Conservation (phyloP, 2,797 vertebrate genomes). For the Acropternis orthonyx region DNA sequence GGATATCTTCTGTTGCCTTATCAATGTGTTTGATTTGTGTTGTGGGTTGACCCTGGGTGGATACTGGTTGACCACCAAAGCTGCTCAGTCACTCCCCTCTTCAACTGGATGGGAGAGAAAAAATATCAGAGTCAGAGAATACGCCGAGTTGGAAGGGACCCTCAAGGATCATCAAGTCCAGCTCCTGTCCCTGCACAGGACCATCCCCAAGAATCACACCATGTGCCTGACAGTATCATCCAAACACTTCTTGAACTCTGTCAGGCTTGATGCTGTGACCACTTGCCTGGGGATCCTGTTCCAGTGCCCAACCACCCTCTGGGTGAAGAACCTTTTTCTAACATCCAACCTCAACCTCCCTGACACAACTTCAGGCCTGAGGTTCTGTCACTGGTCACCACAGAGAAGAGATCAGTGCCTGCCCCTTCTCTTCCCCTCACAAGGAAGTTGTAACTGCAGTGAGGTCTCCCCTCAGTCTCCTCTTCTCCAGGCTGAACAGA, state of each 20-base stretch:
- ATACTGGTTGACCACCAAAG: neutral
- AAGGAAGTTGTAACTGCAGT: neutral
- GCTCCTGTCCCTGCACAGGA: neutral
- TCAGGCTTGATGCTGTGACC: neutral
- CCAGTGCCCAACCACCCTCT: neutral
- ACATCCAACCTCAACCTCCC: neutral
- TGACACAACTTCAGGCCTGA: neutral
- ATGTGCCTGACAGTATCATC: neutral
- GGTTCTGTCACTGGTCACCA: neutral
- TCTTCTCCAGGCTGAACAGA: neutral
- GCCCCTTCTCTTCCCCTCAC: neutral
- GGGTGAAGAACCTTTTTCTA: neutral
- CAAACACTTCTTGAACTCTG: neutral
- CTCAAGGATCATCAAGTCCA: neutral
- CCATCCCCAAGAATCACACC: neutral
- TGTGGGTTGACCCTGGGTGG: neutral
- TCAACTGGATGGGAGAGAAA: neutral
- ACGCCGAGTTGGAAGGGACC: neutral
- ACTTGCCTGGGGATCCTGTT: neutral
- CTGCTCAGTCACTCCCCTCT: neutral
- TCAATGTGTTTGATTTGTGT: neutral
- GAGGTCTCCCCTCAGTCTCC: neutral
- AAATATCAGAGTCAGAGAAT: neutral
- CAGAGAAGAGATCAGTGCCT: neutral
- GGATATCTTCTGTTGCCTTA: neutral